Conservation (phyloP, 2,888 invertebrate species). For the Drosophila buzzatii region DNA sequence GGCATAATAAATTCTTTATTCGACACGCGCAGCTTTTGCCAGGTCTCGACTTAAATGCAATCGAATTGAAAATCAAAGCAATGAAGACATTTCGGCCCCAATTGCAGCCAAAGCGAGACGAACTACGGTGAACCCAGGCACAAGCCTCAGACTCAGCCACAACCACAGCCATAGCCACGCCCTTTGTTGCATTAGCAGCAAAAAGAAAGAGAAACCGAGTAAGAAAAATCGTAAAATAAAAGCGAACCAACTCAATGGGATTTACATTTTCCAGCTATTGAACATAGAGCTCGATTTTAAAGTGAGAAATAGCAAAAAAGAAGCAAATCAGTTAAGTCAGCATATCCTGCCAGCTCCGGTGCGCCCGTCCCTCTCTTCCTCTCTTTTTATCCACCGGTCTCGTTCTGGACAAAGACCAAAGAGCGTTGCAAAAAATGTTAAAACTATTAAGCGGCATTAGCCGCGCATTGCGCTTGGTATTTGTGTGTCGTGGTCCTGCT, state of each 20-base stretch:
- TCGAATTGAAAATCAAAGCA: constrained; percentile 73
- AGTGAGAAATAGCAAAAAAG: constrained; percentile 43
- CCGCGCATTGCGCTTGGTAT: constrained; percentile 75
- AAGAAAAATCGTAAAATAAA: constrained; percentile 25
- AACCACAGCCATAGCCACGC: constrained; percentile 37
- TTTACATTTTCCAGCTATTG: constrained; percentile 80
- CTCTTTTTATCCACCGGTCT: background rate
- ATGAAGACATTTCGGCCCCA: constrained; percentile 70
- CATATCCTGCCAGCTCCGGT: constrained; percentile 49
- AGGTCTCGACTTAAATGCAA: constrained; percentile 66
- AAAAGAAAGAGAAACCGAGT: constrained; percentile 23
- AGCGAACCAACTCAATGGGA: constrained; percentile 65
- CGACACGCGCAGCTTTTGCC: constrained; percentile 50
- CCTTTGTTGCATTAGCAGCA: constrained; percentile 66
- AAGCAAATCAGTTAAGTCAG: constrained; percentile 76
- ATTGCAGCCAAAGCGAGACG: constrained; percentile 54
- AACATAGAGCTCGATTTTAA: constrained; percentile 60
- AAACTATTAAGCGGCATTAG: constrained; percentile 80
- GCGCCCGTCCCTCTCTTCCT: background rate
- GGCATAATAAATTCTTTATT: constrained; percentile 45
- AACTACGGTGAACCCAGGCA: constrained; percentile 35
- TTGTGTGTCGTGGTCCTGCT: constrained; percentile 62
- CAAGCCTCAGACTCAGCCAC: constrained; percentile 13
- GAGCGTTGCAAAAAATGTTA: constrained; percentile 67
- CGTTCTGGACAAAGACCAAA: constrained; percentile 52